phyloP scores from a whole-genome alignment of 2,797 vertebrate species.

The Girardinus metallicus region DNA sequence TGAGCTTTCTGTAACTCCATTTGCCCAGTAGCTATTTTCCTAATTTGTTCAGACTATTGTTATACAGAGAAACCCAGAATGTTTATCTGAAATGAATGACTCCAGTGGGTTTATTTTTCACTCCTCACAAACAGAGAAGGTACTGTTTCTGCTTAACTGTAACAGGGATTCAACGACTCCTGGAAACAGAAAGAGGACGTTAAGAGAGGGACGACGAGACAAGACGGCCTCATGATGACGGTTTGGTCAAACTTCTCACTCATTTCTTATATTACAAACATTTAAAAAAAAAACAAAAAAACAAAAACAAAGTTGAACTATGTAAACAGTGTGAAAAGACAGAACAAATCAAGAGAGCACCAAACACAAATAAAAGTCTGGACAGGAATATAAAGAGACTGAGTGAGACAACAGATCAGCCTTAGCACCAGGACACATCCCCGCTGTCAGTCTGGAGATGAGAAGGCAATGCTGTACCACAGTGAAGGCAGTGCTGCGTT shows the following conservation, averaged over 20 bases:
- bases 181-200: conserved; percentile 54
- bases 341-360: conserved; percentile 79
- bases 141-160: conserved; percentile 44
- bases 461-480: conserved; percentile 76
- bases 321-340: conserved; percentile 82
- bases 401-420: conserved; percentile 61
- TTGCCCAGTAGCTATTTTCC: background rate
- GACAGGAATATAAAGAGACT: conserved; percentile 73
- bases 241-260: conserved; percentile 58
- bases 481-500: conserved; percentile 71
- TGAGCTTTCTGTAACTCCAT: background rate
- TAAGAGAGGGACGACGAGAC: conserved; percentile 57
- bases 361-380: conserved; percentile 80
- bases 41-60: background rate
- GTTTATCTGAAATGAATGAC: conserved; percentile 19
- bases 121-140: conserved; percentile 49
- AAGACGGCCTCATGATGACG: conserved; percentile 57
- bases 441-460: conserved; percentile 62
- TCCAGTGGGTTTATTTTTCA: conserved; percentile 70
- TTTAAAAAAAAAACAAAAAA: conserved; percentile 8
- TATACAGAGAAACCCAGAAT: background rate
- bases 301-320: conserved; percentile 41
- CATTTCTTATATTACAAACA: conserved; percentile 63
- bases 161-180: conserved; percentile 53
- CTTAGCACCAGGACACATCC: conserved; percentile 80